phyloP scores from a whole-genome alignment of 1,140 invertebrate genomes.

The Ceratina calcarata region DNA sequence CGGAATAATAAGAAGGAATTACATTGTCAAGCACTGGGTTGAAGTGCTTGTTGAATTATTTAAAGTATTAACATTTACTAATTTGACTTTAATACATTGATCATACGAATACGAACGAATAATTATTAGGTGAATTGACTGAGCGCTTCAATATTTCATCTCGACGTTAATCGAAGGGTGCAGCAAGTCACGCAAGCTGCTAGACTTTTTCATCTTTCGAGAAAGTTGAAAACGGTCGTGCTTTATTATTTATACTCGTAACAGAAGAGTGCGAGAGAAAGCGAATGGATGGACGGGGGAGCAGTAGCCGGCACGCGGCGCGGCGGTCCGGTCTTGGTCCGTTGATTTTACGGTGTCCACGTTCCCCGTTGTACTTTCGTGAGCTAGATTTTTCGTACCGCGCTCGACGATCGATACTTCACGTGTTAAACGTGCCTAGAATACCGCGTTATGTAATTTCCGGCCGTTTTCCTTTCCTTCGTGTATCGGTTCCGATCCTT shows the following conservation, averaged over 20 bases:
- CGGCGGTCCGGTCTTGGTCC: conserved; percentile 43
- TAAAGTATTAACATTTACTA: no score
- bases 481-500: conserved; percentile 1
- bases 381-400: conserved; percentile 38
- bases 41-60: no score
- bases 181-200: no score
- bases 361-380: conserved; percentile 22
- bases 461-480: conserved; percentile 8
- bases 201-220: conserved; percentile 16
- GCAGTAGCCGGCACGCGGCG: no score
- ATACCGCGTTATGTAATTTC: conserved; percentile 35
- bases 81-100: no score
- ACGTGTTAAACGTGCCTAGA: conserved; percentile 14
- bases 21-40: no score
- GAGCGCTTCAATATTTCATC: no score
- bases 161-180: no score
- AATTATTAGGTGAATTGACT: no score
- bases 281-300: conserved; percentile 27
- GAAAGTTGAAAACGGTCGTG: conserved; percentile 47
- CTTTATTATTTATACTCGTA: conserved; percentile 57
- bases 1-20: no score
- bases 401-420: conserved; percentile 38
- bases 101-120: no score
- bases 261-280: conserved; percentile 49
- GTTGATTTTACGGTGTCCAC: conserved; percentile 49